A percentile compares a stretch with the other conserved stretches of the same genome.
phyloP scores from a whole-genome alignment of 2,113 vertebrate species.

The Uria lomvia region DNA sequence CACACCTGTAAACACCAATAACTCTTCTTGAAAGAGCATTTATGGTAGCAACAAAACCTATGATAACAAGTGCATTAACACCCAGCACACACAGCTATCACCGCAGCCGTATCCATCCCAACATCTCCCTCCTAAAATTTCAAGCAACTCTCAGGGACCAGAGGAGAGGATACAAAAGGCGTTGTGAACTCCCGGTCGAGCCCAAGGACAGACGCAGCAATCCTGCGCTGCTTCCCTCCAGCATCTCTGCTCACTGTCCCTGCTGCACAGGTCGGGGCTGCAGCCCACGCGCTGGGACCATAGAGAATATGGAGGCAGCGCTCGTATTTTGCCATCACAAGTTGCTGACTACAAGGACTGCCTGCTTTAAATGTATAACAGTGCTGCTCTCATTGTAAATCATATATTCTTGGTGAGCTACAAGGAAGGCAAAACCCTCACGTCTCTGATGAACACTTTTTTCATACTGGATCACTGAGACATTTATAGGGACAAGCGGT shows the following conservation, averaged over 20 bases:
- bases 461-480: not conserved
- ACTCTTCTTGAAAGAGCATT: not conserved
- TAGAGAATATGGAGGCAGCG: not conserved
- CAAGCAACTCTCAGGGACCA: not conserved
- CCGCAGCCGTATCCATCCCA: not conserved
- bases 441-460: not conserved
- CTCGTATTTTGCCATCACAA: not conserved
- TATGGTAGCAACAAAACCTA: not conserved
- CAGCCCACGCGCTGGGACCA: not conserved
- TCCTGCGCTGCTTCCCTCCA: not conserved
- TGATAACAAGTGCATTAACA: not conserved
- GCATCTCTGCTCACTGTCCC: not conserved
- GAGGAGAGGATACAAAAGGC: not conserved
- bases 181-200: fast-evolving
- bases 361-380: conserved; percentile 18
- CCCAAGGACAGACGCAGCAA: not conserved
- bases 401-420: conserved; percentile 6
- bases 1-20: not conserved
- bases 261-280: not conserved
- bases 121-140: not conserved
- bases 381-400: not conserved
- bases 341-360: not conserved
- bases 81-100: not conserved
- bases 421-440: conserved; percentile 10
- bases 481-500: conserved; percentile 8